phyloP scores from a whole-genome alignment of 1,140 invertebrate genomes.

The Heliothis virescens region DNA sequence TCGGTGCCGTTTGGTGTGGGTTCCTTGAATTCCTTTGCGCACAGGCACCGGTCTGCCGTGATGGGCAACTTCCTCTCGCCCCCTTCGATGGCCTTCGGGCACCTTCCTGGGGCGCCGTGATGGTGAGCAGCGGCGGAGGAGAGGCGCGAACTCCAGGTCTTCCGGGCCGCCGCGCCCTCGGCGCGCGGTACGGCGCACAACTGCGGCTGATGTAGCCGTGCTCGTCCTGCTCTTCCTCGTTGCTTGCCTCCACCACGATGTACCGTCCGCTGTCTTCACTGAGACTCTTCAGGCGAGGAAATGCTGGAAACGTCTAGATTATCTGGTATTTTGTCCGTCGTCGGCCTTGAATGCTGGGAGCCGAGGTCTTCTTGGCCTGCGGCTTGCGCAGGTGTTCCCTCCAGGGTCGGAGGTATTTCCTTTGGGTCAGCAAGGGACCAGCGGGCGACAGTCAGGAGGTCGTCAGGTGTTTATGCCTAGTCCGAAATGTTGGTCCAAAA shows the following conservation, averaged over 20 bases:
- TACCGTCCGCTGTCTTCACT: slow-evolving; percentile 89
- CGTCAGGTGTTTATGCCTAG: slow-evolving; percentile 85
- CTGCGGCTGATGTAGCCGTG: slow-evolving; percentile 91
- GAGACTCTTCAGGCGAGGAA: slow-evolving; percentile 92
- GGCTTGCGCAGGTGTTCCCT: slow-evolving; percentile 71
- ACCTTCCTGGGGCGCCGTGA: slow-evolving; percentile 87
- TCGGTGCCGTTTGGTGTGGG: slow-evolving; percentile 67
- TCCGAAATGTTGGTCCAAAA: slow-evolving; percentile 86
- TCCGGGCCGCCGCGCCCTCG: slow-evolving; percentile 88
- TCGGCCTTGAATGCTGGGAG: slow-evolving; percentile 79
- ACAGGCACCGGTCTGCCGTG: slow-evolving; percentile 72
- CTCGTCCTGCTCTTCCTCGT: slow-evolving; percentile 91
- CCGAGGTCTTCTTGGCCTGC: slow-evolving; percentile 67
- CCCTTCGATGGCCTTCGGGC: slow-evolving; percentile 59
- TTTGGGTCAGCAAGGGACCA: slow-evolving; percentile 60
- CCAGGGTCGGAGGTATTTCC: slow-evolving; percentile 87
- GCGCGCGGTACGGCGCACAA: slow-evolving; percentile 91
- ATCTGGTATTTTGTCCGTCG: slow-evolving; percentile 86
- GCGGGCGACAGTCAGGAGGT: slow-evolving; percentile 81
- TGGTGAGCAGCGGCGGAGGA: slow-evolving; percentile 92
- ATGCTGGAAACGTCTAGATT: slow-evolving; percentile 91
- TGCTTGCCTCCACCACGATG: slow-evolving; percentile 86
- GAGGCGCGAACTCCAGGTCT: slow-evolving; percentile 88
- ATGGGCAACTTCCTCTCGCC: slow-evolving; percentile 68
- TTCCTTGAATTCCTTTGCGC: slow-evolving; percentile 76